Evolutionary conservation across 2,113 vertebrate genomes (phyloP).

Genomic region (Pygoscelis adeliae): DNA sequence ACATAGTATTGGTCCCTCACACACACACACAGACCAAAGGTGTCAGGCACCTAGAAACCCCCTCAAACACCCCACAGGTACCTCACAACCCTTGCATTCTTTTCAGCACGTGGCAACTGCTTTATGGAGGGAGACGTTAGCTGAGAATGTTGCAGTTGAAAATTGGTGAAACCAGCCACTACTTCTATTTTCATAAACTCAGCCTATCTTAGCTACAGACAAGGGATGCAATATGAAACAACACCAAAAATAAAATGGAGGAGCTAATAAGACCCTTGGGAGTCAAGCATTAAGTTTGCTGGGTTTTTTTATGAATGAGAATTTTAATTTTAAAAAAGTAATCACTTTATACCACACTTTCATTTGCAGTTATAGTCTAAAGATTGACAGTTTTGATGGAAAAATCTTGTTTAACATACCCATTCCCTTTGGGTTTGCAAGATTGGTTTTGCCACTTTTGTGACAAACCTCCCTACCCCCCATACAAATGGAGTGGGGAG

Average conservation of each 20-base stretch:
- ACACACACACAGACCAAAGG: not conserved
- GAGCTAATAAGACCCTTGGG: not conserved
- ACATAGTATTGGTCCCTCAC: not conserved
- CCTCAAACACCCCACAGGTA: no score
- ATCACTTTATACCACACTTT: not conserved
- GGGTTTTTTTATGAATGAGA: not conserved
- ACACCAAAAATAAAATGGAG: not conserved
- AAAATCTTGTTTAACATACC: not conserved
- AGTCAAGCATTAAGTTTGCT: not conserved
- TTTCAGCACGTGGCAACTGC: accelerated
- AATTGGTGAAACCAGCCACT: not conserved
- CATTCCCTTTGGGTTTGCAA: not conserved
- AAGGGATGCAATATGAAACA: not conserved
- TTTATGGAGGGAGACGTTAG: not conserved
- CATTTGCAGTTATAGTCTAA: not conserved
- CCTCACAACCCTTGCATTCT: not conserved
- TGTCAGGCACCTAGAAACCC: not conserved
- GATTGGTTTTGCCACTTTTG: not conserved
- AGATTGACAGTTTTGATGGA: not conserved
- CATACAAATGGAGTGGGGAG: no score
- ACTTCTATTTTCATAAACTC: not conserved
- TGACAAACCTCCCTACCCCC: accelerated
- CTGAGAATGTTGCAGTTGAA: not conserved
- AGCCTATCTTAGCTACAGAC: not conserved
- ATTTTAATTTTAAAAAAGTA: not conserved